Evolutionary conservation across 1,140 invertebrate genomes (phyloP).

Genomic region (Meloidogyne hapla): DNA sequence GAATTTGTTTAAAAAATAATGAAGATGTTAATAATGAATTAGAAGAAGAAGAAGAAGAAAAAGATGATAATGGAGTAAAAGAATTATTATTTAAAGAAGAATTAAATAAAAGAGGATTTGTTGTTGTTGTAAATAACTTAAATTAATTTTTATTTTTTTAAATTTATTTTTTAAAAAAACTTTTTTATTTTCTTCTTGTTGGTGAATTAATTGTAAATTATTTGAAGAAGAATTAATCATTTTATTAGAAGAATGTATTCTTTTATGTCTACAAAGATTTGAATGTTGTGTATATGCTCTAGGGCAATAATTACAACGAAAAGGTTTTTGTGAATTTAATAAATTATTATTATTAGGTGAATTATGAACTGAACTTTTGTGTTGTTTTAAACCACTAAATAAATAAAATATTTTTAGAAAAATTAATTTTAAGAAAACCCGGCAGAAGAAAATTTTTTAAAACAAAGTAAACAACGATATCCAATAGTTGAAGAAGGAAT

Average conservation of each 20-base stretch:
- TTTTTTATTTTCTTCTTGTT: background rate
- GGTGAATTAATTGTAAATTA: background rate
- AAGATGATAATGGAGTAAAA: background rate
- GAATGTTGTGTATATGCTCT: conserved; percentile 93
- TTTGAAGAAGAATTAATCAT: background rate
- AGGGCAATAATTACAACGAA: conserved; percentile 71
- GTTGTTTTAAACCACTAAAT: background rate
- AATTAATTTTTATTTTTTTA: too few relatives aligned
- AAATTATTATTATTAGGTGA: conserved; percentile 6
- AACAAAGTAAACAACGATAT: background rate
- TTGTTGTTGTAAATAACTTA: background rate
- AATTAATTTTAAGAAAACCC: background rate
- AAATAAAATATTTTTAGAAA: background rate
- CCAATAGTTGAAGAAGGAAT: background rate
- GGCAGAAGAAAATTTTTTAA: background rate
- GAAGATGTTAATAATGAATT: background rate
- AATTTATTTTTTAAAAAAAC: too few relatives aligned
- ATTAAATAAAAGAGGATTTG: background rate
- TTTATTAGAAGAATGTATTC: conserved; percentile 77
- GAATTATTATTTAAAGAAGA: background rate
- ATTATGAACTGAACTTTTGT: background rate
- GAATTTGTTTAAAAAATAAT: conserved; percentile 1
- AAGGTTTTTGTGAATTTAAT: conserved; percentile 70
- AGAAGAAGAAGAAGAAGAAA: background rate
- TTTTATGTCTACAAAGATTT: conserved; percentile 96